Percentiles rank a stretch among this genome's conserved stretches.
phyloP scores from a whole-genome alignment of 2,888 invertebrate species.

The Malachius bipustulatus region DNA sequence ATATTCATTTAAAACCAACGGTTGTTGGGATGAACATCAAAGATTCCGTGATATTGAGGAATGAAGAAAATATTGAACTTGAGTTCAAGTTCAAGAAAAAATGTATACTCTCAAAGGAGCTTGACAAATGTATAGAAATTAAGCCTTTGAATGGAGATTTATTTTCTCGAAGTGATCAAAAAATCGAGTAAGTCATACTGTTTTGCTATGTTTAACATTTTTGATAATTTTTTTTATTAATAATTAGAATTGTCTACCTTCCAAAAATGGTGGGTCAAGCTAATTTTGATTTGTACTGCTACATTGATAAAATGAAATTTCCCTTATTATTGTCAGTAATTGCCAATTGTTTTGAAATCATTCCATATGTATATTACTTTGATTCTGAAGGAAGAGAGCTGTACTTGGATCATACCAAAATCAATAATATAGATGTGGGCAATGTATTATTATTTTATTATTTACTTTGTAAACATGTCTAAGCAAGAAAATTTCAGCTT shows the following conservation, averaged over 20 bases:
- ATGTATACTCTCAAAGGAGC: slow-evolving; percentile 43
- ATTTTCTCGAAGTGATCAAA: slow-evolving; percentile 38
- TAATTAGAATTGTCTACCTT: slow-evolving; percentile 41
- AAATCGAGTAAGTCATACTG: slow-evolving; percentile 40
- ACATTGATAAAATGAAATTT: slow-evolving; percentile 41
- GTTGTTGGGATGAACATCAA: slow-evolving; percentile 44
- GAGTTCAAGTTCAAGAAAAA: slow-evolving; percentile 43
- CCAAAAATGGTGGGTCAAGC: slow-evolving; percentile 43
- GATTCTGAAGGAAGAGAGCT: slow-evolving; percentile 22
- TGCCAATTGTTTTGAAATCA: slow-evolving; percentile 42
- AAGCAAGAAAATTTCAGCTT: too few relatives aligned
- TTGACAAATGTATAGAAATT: slow-evolving; percentile 40
- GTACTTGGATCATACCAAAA: slow-evolving; percentile 23
- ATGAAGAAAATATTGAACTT: slow-evolving; percentile 43
- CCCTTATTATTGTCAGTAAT: slow-evolving; percentile 42
- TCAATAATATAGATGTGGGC: slow-evolving; percentile 34
- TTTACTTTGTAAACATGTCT: slow-evolving; percentile 13
- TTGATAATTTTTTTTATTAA: background rate
- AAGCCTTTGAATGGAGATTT: slow-evolving; percentile 42
- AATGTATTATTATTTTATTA: slow-evolving; percentile 26
- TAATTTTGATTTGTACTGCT: slow-evolving; percentile 45
- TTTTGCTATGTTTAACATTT: slow-evolving; percentile 5
- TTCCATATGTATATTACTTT: slow-evolving; percentile 40
- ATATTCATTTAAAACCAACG: slow-evolving; percentile 49
- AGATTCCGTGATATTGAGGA: slow-evolving; percentile 39